Evolutionary conservation across 2,113 vertebrate genomes (phyloP).

Genomic region (Calyptomena viridis): DNA sequence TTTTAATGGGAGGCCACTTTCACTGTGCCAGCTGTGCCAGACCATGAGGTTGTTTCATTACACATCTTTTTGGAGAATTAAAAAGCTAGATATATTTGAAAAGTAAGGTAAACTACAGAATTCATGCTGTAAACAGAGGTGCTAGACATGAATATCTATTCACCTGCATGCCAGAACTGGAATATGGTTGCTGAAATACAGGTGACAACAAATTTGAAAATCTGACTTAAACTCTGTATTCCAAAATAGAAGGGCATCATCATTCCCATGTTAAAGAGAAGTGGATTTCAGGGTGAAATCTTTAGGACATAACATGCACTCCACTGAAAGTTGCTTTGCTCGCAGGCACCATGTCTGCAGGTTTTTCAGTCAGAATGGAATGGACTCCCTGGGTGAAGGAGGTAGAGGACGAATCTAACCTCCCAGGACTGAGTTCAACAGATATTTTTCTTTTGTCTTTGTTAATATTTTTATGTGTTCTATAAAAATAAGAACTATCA

Average conservation of each 20-base stretch:
- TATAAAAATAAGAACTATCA: not conserved
- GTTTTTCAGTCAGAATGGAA: not conserved
- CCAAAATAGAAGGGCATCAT: not conserved
- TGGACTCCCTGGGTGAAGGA: not conserved
- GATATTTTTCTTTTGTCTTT: not conserved
- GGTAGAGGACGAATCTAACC: not conserved
- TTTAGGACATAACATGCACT: not conserved
- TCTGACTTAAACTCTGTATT: not conserved
- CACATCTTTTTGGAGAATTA: rapidly evolving
- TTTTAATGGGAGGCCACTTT: not conserved
- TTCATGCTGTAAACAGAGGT: not conserved
- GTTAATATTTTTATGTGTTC: not conserved
- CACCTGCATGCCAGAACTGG: not conserved
- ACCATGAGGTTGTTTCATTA: not conserved
- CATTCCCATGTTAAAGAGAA: not conserved
- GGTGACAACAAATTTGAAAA: not conserved
- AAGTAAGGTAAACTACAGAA: not conserved
- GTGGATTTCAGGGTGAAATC: not conserved
- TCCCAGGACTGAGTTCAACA: not conserved
- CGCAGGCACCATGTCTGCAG: not conserved
- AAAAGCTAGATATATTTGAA: not conserved
- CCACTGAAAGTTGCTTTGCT: not conserved
- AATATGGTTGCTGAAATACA: not conserved
- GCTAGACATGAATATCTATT: not conserved
- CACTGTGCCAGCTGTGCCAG: not conserved